Conservation (phyloP, 1,140 invertebrate species). For the Brachionus paranguensis region DNA sequence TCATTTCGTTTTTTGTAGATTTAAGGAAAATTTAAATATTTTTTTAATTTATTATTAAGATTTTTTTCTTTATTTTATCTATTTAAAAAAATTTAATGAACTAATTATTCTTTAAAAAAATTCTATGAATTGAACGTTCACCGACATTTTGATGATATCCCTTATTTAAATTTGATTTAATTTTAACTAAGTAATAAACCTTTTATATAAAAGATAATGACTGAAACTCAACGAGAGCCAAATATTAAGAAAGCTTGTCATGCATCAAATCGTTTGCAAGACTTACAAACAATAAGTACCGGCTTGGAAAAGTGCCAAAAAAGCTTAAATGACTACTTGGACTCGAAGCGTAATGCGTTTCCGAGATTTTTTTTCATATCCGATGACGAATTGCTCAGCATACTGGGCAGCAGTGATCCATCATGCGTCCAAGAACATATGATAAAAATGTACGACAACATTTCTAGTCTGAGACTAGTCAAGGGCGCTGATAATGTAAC, state of each 20-base stretch:
- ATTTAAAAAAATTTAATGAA: too few relatives aligned
- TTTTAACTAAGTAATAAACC: too few relatives aligned
- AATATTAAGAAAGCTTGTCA: conserved; percentile 71
- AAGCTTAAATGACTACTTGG: conserved; percentile 78
- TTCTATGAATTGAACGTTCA: too few relatives aligned
- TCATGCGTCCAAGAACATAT: conserved; percentile 78
- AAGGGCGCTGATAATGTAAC: conserved; percentile 62
- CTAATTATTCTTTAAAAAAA: too few relatives aligned
- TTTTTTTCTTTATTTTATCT: too few relatives aligned
- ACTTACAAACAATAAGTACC: conserved; percentile 66
- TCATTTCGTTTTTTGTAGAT: too few relatives aligned
- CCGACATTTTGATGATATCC: too few relatives aligned
- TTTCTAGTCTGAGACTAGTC: conserved; percentile 66
- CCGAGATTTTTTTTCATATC: conserved; percentile 86
- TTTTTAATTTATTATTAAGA: too few relatives aligned
- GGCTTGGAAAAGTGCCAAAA: conserved; percentile 82
- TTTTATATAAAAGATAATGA: conserved; percentile 64
- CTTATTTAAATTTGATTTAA: too few relatives aligned
- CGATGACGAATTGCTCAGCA: conserved; percentile 79
- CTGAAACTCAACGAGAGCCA: conserved; percentile 68
- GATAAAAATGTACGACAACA: conserved; percentile 90
- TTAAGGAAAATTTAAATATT: too few relatives aligned
- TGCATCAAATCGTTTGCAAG: conserved; percentile 65
- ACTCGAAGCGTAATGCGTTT: conserved; percentile 75
- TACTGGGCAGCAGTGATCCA: conserved; percentile 75